Conservation (phyloP, 2,888 invertebrate species). For the Drosophila colorata region DNA sequence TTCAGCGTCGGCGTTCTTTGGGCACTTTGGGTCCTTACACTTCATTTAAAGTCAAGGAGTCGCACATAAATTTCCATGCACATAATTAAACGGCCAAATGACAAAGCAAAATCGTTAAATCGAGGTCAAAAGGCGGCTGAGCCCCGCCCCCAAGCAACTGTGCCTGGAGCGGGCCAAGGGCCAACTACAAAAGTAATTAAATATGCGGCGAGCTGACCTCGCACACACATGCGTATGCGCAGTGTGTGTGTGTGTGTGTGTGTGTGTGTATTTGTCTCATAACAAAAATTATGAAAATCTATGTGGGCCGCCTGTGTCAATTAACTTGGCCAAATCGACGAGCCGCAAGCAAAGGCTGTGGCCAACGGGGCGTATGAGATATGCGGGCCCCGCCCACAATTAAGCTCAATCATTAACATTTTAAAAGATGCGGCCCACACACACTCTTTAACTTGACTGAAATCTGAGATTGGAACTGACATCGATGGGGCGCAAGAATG, state of each 20-base stretch:
- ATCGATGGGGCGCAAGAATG: slow-evolving; percentile 27
- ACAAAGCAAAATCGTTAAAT: slow-evolving; percentile 79
- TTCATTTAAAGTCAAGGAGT: slow-evolving; percentile 78
- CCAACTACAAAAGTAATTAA: slow-evolving; percentile 67
- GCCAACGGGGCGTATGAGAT: slow-evolving; percentile 56
- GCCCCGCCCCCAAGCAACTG: neutral
- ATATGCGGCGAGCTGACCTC: slow-evolving; percentile 71
- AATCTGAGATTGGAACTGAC: slow-evolving; percentile 64
- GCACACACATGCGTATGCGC: neutral
- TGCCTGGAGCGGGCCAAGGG: slow-evolving; percentile 18
- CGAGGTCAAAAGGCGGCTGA: slow-evolving; percentile 64
- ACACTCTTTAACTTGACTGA: slow-evolving; percentile 6
- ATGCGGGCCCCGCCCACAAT: slow-evolving; percentile 43
- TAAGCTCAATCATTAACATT: slow-evolving; percentile 48
- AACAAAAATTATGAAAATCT: slow-evolving; percentile 74
- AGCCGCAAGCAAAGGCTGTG: slow-evolving; percentile 25
- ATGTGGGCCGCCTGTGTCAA: slow-evolving; percentile 62
- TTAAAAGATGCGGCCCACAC: slow-evolving; percentile 44
- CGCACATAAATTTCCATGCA: slow-evolving; percentile 81
- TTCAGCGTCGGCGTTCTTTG: slow-evolving; percentile 1
- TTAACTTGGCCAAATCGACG: slow-evolving; percentile 54
- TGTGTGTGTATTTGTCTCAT: slow-evolving; percentile 34
- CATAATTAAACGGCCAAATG: slow-evolving; percentile 81
- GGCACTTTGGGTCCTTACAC: slow-evolving; percentile 57
- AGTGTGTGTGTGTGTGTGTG: too few species aligned